Evolutionary conservation across 1,140 invertebrate genomes (phyloP), one percentile per base, ranked within the genome.

Genomic region (Panulirus ornatus): DNA sequence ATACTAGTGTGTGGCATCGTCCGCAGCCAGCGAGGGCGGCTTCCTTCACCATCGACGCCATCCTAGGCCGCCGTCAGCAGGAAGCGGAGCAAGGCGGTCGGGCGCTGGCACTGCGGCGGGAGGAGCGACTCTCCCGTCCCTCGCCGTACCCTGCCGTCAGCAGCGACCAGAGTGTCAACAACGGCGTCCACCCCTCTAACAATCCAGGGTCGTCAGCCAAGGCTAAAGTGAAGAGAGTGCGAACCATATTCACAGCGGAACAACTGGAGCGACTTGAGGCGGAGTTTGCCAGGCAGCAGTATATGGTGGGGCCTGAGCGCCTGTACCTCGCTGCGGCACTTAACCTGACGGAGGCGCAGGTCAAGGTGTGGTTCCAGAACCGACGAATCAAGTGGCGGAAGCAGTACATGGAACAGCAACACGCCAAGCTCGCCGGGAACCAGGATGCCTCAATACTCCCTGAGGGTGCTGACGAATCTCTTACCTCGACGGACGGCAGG

Each of bases 351-450:
- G 99, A 99, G 94, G 99, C 99, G 0, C 99, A 99, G 95, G 98
- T 93, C 27, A 98, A 98, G 94, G 98, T 98, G 90, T 98, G 98
- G 98, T 98, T 99, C 93, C 98, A 98, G 94, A 99, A 99, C 93
- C 95, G 99, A 0, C 95, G 99, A 75, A 99, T 99, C 92, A 99
- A 99, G 94, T 99, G 99, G 99, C 99, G 99, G 95, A 99, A 99
- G 93, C 98, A 99, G 93, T 99, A 99, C 93, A 92, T 88, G 82
- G 91, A 92, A 58, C 89, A 91, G 51, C 91, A 92, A 75, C 91
- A 92, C 84, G 88, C 83, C 66, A 88, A 86, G 38, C 78, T 92
- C 97, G 0, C 93, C 93, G 88, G 79, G 9, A 71, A 47, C n/a
- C 16, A 97, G 97, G 0, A 97, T 97, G 16, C 88, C 36, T 42